Base-by-base conservation (phyloP, 2,888 invertebrate species). In the Listrodromus nycthemerus region DNA sequence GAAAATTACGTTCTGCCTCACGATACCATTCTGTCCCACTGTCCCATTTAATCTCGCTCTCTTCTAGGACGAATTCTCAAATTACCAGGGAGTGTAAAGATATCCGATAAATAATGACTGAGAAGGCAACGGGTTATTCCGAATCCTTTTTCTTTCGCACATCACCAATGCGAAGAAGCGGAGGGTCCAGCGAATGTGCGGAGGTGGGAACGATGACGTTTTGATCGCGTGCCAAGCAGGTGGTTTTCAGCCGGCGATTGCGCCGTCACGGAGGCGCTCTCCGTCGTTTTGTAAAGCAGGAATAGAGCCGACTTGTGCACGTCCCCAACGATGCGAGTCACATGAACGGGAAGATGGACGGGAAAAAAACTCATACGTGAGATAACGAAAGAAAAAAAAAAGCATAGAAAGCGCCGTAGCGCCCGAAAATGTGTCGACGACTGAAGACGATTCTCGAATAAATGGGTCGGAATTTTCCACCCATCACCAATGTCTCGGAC, bases 221-320 rank as follows among this genome's bases (percentile, higher is more conserved):
- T 92, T 91, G 92, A 92, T 89, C 78, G 78, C 74, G 84, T 90
- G 93, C 92, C 92, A 92, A 92, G 91, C 93, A 93, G 92, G 93
- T 93, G 92, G 92, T 92, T 93, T 84, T 85, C 80, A 70, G 73
- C 85, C 74, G 76, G 82, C 86, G 82, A 71, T 84, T 77, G 78
- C 75, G 79, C 70, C 74, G 65, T 78, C 61, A 50, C 65, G 37
- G 33, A 37, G 48, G n/a, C 66, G 61, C 69, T 50, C 71, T 61
- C 58, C 63, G 78, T 74, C 69, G 74, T 52, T 41, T 66, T 70
- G 30, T 48, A 48, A 21, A 70, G 50, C 41, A 41, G 61, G 24
- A 27, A 55, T 27, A 27, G 63, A 71, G 10, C 30, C 58, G 45
- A 19, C 24, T 52, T 21, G 41, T 21, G 24, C 63, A n/a, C 58